Evolutionary conservation across 1,140 invertebrate genomes (phyloP), one percentile per base, ranked within the genome.

Genomic region (Panagrolaimus sp.): DNA sequence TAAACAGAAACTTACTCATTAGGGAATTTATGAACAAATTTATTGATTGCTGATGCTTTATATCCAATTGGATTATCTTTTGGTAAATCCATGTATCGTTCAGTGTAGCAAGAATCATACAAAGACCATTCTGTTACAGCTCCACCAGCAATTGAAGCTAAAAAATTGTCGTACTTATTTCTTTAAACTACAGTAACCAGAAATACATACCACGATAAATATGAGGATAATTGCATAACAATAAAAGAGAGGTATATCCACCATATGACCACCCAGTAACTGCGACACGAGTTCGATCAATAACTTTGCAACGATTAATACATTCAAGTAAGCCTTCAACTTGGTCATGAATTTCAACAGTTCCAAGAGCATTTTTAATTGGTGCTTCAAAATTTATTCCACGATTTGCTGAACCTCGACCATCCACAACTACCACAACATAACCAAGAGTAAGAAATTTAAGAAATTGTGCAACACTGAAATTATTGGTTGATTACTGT

Each of bases 191-290:
- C 32, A 7, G 2, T 38, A 4, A 38, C 2, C 2, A 38, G 7
- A 38, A n/a, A 38, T 96, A 91, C 21, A 91, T 91, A 15, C 66
- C 74, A 17, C 71, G 65, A 48, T 83, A 82, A n/a, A 83, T 67
- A 15, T 75, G 28, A 21, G 77, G 74, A 68, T 83, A 70, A 17
- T 73, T 65, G 38, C 80, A 80, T 15, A 82, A 63, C 44, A 80
- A 45, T 45, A 67, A 65, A 38, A 82, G 69, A 43, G 78, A 70
- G 70, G 79, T 71, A 66, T 76, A 77, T 28, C 73, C 71, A 81
- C 91, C 96, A 83, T 98, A 98, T 58, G 94, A 97, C 95, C 95
- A 98, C 7, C 96, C 96, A 83, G 95, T 92, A 76, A 98, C 92
- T 6, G 91, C 95, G 1, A 99, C 89, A 67, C 95, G 87, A 73